phyloP scores from a whole-genome alignment of 2,797 vertebrate genomes.

The Pseudochaenichthys georgianus region DNA sequence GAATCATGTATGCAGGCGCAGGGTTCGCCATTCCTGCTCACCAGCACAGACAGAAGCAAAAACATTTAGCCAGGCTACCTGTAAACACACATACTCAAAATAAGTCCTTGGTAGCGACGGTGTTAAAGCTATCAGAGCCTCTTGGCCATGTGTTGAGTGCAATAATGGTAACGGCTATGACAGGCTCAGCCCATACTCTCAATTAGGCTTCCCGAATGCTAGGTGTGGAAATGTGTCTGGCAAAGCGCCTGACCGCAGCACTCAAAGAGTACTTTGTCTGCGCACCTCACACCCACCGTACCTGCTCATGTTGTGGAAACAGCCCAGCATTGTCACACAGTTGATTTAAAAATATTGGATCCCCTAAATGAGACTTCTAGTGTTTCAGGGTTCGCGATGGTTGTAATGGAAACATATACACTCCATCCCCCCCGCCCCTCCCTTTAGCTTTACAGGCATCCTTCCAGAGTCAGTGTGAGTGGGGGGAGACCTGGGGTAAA shows the following conservation, averaged over 20 bases:
- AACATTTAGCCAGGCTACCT: conserved; percentile 57
- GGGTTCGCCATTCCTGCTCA: conserved; percentile 34
- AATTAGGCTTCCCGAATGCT: conserved; percentile 76
- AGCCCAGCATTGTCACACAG: conserved; percentile 70
- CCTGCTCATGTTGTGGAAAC: conserved; percentile 81
- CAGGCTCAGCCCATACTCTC: conserved; percentile 65
- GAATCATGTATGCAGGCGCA: conserved; percentile 52
- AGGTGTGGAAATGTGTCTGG: conserved; percentile 85
- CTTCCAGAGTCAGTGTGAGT: conserved; percentile 64
- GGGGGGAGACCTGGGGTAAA: conserved; percentile 68
- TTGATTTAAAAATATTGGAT: conserved; percentile 84
- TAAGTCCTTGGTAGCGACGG: conserved; percentile 63
- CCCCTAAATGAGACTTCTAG: conserved; percentile 78
- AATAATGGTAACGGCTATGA: conserved; percentile 77
- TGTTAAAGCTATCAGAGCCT: conserved; percentile 67
- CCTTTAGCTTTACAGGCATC: conserved; percentile 58
- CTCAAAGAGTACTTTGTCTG: conserved; percentile 85
- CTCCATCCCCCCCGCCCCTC: background rate
- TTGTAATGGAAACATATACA: conserved; percentile 75
- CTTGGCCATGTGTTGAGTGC: conserved; percentile 77
- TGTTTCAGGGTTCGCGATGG: conserved; percentile 67
- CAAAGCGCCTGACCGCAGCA: conserved; percentile 76
- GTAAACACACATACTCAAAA: conserved; percentile 48
- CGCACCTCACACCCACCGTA: conserved; percentile 70
- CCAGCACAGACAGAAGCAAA: conserved; percentile 66